Percentiles rank a stretch among this genome's conserved stretches.
Evolutionary conservation across 2,888 invertebrate genomes (phyloP).

Genomic region (Neoscelio sp.): DNA sequence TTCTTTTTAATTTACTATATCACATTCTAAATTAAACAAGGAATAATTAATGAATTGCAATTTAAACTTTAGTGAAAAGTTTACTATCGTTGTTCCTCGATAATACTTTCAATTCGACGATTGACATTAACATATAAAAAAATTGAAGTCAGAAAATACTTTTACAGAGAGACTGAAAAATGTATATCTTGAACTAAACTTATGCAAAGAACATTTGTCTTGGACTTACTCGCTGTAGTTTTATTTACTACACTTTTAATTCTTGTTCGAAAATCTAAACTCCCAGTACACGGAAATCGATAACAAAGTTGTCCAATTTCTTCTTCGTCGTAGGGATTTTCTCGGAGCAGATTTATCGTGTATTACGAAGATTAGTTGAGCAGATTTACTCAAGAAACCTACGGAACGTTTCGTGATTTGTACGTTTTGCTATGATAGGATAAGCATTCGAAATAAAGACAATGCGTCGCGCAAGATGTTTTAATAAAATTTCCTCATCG

Average conservation of each 20-base stretch:
- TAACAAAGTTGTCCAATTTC: conserved; percentile 36
- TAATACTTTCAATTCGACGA: neutral
- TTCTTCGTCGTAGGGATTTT: conserved; percentile 30
- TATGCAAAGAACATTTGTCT: neutral
- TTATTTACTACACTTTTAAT: conserved; percentile 14
- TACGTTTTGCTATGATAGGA: conserved; percentile 11
- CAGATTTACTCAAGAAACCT: conserved; percentile 19
- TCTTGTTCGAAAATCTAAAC: conserved; percentile 14
- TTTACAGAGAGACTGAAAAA: too few relatives aligned
- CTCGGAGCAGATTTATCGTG: conserved; percentile 33
- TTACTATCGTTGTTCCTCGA: neutral
- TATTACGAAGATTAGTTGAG: conserved; percentile 39
- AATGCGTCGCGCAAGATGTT: neutral
- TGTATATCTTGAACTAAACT: too few relatives aligned
- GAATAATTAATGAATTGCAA: conserved; percentile 18
- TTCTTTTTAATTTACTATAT: too few relatives aligned
- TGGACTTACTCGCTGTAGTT: neutral
- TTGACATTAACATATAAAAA: too few relatives aligned
- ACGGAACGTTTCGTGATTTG: conserved; percentile 23
- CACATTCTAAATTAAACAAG: too few relatives aligned
- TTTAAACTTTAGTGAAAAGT: conserved; percentile 5
- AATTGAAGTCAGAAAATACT: too few relatives aligned
- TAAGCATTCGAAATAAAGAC: conserved; percentile 12
- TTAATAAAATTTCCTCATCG: neutral
- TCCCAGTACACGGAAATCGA: conserved; percentile 3